A percentile compares a stretch with the other conserved stretches of the same genome.
Conservation (phyloP, 2,888 invertebrate genomes). For the Macaria notata region DNA sequence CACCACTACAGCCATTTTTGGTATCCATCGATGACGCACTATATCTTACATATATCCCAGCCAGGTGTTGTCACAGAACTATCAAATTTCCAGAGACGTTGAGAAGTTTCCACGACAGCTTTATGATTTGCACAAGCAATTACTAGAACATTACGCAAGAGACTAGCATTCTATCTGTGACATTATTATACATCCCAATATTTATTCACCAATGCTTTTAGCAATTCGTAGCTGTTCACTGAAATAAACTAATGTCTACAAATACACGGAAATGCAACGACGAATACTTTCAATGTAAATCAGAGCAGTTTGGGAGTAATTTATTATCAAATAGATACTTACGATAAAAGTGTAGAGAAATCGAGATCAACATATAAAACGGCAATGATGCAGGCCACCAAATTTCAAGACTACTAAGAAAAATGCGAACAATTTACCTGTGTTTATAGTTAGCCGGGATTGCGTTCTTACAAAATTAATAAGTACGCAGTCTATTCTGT, state of each 20-base stretch:
- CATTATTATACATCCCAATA: neutral
- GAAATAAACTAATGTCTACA: neutral
- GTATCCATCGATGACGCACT: slow-evolving; percentile 58
- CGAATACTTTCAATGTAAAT: no score
- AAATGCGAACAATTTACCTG: slow-evolving; percentile 17
- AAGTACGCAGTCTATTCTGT: slow-evolving; percentile 42
- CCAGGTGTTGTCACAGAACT: slow-evolving; percentile 61
- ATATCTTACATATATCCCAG: slow-evolving; percentile 23
- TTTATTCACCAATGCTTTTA: neutral
- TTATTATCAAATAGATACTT: no score
- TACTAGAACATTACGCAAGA: neutral
- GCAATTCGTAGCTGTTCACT: no score
- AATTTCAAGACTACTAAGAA: slow-evolving; percentile 13
- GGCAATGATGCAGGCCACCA: neutral
- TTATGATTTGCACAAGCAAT: slow-evolving; percentile 8
- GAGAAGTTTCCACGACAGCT: slow-evolving; percentile 37
- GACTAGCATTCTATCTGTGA: neutral
- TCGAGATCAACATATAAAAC: no score
- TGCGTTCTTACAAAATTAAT: slow-evolving; percentile 46
- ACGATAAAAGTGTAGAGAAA: no score
- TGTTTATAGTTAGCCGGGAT: slow-evolving; percentile 30
- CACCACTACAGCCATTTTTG: slow-evolving; percentile 28
- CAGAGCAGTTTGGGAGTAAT: no score
- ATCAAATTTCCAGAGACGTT: slow-evolving; percentile 17
- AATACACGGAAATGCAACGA: slow-evolving; percentile 9